Percentiles rank a stretch among this genome's conserved stretches.
These are phyloP conservation scores for Agrilus planipennis DNA, from an alignment of 1,140 invertebrate species.

Conservation along the genomic window DNA sequence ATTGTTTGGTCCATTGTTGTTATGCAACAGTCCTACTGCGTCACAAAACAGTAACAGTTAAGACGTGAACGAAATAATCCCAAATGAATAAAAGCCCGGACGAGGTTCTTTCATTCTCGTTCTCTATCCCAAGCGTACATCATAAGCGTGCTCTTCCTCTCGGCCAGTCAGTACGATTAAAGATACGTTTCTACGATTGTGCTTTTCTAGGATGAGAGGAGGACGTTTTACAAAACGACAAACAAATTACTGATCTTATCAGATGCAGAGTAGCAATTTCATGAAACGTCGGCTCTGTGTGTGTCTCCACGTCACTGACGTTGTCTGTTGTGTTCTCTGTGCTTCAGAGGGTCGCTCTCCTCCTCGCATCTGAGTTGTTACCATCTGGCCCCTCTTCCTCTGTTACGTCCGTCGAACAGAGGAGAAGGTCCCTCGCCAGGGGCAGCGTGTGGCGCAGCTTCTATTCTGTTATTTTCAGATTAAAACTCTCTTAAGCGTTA, in stretches of 20 bases:
- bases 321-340: background rate
- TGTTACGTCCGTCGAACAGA: background rate
- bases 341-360: background rate
- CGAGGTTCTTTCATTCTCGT: too few relatives aligned
- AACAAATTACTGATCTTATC: conserved; percentile 8
- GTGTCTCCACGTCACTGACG: conserved; percentile 5
- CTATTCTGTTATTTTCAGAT: background rate
- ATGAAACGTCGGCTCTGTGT: conserved; percentile 8
- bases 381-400: conserved; percentile 2
- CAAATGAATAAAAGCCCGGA: too few relatives aligned
- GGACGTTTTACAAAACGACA: too few relatives aligned
- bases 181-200: conserved; percentile 8
- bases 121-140: too few relatives aligned
- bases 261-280: conserved; percentile 6
- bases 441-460: too few relatives aligned
- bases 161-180: conserved; percentile 3
- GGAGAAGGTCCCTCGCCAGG: background rate
- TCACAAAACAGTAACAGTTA: too few relatives aligned
- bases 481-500: conserved; percentile 3
- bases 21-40: too few relatives aligned
- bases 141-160: too few relatives aligned
- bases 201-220: too few relatives aligned
- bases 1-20: too few relatives aligned
- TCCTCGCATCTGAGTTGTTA: conserved; percentile 2
- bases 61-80: too few relatives aligned